Conservation (phyloP, 2,113 vertebrate species). For the Strigops habroptila region DNA sequence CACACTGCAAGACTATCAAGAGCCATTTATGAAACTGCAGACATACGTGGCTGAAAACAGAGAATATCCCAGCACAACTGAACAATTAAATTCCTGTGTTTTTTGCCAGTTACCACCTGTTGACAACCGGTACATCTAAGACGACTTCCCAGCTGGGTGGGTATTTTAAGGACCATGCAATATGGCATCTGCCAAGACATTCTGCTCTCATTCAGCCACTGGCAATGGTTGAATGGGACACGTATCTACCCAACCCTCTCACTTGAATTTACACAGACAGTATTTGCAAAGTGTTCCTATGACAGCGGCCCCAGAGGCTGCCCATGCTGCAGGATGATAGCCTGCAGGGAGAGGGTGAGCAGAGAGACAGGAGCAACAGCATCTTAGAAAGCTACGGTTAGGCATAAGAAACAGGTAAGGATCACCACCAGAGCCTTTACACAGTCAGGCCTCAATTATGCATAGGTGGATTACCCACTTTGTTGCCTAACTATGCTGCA, state of each 20-base stretch:
- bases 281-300: not conserved
- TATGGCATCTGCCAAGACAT: not conserved
- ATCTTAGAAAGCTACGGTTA: not conserved
- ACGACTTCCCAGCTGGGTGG: not conserved
- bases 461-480: not conserved
- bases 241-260: not conserved
- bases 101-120: not conserved
- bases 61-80: not conserved
- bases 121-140: not conserved
- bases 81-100: not conserved
- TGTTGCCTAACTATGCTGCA: not conserved
- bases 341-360: not conserved
- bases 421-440: not conserved
- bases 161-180: not conserved
- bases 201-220: not conserved
- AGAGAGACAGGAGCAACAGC: not conserved
- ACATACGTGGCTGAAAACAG: not conserved
- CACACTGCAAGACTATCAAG: not conserved
- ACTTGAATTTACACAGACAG: not conserved
- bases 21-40: not conserved
- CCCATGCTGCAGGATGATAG: not conserved
- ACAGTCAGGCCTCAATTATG: not conserved
- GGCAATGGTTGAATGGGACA: rapidly evolving
- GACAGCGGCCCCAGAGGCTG: not conserved
- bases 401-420: not conserved